Conservation (phyloP, 2,888 invertebrate genomes). For the Muscina levida region DNA sequence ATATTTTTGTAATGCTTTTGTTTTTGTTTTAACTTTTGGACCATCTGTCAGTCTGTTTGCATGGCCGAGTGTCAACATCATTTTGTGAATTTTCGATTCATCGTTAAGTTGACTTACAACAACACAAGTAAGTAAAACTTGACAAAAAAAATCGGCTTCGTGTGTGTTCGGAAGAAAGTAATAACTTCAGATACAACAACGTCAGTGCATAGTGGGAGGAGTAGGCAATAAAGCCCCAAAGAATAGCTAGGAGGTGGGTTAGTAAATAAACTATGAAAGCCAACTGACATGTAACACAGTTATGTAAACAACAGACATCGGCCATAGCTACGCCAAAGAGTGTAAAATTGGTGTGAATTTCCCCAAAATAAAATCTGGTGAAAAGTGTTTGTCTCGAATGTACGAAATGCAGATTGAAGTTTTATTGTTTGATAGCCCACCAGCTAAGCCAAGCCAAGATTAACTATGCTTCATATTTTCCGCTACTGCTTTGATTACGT, state of each 20-base stretch:
- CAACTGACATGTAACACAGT: not conserved
- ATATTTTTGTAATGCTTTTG: slow-evolving; percentile 58
- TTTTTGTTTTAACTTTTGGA: slow-evolving; percentile 40
- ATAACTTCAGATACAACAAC: not conserved
- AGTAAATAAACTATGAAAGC: no score
- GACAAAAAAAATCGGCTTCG: not conserved
- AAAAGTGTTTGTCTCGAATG: no score
- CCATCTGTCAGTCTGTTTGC: slow-evolving; percentile 29
- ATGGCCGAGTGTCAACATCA: slow-evolving; percentile 38
- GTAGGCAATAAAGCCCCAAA: not conserved
- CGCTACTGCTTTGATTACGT: no score
- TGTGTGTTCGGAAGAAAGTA: not conserved
- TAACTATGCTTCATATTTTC: no score
- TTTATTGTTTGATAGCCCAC: no score
- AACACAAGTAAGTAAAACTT: slow-evolving; percentile 4
- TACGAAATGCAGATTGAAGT: no score
- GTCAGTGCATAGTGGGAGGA: not conserved
- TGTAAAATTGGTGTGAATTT: not conserved
- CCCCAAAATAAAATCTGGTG: no score
- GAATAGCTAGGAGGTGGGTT: no score
- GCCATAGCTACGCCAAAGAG: not conserved
- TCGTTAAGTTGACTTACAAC: not conserved
- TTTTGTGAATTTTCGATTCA: not conserved
- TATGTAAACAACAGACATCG: slow-evolving; percentile 21
- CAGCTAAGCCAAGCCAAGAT: no score